phyloP scores from a whole-genome alignment of 2,113 vertebrate species.

The Crotalus tigris region DNA sequence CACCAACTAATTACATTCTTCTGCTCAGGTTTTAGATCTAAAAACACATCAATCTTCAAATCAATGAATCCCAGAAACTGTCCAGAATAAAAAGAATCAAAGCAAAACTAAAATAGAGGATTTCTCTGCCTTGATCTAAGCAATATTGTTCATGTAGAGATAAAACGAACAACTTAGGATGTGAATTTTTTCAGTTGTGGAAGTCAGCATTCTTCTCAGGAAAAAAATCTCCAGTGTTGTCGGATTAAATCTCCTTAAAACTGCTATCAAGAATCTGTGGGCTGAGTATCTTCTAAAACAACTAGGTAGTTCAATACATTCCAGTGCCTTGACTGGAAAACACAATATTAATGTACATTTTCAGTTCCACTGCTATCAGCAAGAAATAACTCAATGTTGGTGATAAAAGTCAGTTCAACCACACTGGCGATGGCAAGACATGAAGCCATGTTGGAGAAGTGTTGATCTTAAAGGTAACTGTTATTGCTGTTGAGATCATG shows the following conservation, averaged over 20 bases:
- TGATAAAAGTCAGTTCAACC: neutral
- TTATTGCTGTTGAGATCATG: neutral
- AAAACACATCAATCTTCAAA: neutral
- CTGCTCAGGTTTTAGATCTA: neutral
- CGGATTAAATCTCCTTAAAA: neutral
- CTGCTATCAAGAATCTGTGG: neutral
- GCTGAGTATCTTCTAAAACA: neutral
- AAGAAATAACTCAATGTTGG: neutral
- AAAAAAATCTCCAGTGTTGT: neutral
- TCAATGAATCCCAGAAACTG: neutral
- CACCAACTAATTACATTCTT: neutral
- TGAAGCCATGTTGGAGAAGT: neutral
- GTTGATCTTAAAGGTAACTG: neutral
- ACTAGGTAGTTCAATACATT: neutral
- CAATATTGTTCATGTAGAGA: neutral
- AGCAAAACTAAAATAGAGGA: neutral
- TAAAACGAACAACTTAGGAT: neutral
- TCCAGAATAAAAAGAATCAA: neutral
- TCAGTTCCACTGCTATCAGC: neutral
- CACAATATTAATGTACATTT: neutral
- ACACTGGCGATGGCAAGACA: neutral
- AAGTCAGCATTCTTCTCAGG: neutral
- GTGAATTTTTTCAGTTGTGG: neutral
- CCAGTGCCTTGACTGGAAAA: neutral
- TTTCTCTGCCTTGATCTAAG: neutral